Evolutionary conservation across 2,888 invertebrate genomes (phyloP), one percentile per base, ranked within the genome.

Genomic region (Cremastinae sp.): DNA sequence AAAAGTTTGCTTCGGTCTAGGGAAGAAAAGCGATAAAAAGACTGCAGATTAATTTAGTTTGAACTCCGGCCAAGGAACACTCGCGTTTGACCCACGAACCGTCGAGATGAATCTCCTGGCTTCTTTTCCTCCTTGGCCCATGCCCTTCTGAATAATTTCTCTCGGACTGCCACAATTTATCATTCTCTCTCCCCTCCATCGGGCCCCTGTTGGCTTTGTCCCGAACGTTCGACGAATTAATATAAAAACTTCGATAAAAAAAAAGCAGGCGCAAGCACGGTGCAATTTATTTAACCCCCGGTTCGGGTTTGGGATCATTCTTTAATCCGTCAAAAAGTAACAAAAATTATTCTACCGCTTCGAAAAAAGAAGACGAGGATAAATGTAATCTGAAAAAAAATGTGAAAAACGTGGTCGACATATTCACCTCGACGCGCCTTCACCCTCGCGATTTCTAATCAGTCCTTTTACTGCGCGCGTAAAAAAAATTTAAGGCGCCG

Each of bases 61-160:
- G 47, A 61, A 59, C 47, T 61, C 61, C 18, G n/a, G 61, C 45
- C 43, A 61, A 45, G 9, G 20, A 61, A 47, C 10, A 36, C 61
- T 61, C 47, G 34, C 28, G 47, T 47, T 47, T 34, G 34, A 61
- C 41, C 61, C 61, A 47, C 45, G 34, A 34, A 34, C 34, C 47
- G 34, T 49, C 47, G 58, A 74, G 74, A 77, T 77, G 70, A 73
- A 77, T 77, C 74, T 74, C 49, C 61, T 74, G 68, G 65, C 70
- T 70, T 58, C 54, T 53, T 70, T 49, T 34, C 34, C 61, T 66
- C 45, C n/a, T 51, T 59, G 43, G 58, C 49, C 51, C 47, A 20
- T 28, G 47, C 47, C 45, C 49, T 59, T 41, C 66, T 62, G 68
- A 74, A 74, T 74, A 74, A 74, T 74, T 68, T 66, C 54, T 56